Base-by-base conservation (phyloP, 2,888 invertebrate genomes). In the Pomacea canaliculata region DNA sequence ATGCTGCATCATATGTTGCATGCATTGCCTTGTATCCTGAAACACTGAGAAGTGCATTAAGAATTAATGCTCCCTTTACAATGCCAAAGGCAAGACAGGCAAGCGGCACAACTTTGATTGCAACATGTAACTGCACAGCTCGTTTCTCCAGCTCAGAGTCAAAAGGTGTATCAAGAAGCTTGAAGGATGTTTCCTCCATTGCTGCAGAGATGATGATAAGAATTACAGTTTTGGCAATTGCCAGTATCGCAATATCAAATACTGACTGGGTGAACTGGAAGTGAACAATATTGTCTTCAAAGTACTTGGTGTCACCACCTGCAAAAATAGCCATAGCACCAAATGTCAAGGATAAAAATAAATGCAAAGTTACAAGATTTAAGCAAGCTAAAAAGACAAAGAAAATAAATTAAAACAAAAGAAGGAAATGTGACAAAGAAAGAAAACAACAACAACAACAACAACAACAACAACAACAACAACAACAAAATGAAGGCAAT, bases 161-260 rank as follows among this genome's bases (percentile, higher is more conserved):
- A 76, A 69, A 63, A 60, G 76, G 62, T 79, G 77, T 62, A 73
- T 79, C 62, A 60, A 79, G n/a, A 67, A 83, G 83, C 37, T 78
- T 76, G 56, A 84, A 78, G 13, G 84, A 74, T 3, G 74, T 62
- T 27, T 83, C 79, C 76, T 89, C 89, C 74, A 89, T 79, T 23
- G 78, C 77, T 2, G 84, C 77, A 46, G 84, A 80, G 9, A 84
- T 16, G 10, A 85, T 78, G 62, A 86, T 77, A n/a, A 84, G 73
- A 13, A 84, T 46, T 23, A 87, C 76, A 46, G 84, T 76, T 81
- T 89, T 89, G n/a, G 85, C 37, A 9, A 82, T 68, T 9, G 87
- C 80, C 37, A 89, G 66, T 4, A 89, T 65, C 19, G 87, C 89
- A 51, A 90, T 80, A 82, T 90, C 90, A 84, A 90, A 90, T 7